Base-by-base conservation (phyloP, 2,113 vertebrate genomes). In the Hylia prasina region DNA sequence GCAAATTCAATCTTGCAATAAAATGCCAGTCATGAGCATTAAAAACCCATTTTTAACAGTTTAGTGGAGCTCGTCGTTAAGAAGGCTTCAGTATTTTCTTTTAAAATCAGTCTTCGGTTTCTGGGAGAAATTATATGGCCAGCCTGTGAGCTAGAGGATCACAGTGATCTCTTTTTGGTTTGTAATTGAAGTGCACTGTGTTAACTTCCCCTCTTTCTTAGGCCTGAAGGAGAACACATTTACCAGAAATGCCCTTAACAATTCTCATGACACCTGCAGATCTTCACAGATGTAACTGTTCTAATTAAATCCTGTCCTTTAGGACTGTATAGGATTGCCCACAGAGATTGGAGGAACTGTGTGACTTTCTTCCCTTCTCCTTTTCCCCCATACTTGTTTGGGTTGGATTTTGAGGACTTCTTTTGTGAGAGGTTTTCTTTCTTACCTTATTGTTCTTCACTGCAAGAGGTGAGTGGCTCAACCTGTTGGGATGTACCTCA, bases 261-360 rank as follows among this genome's bases (percentile, higher is more conserved):
- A 86, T 84, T 92, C 72, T 82, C 72, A 30, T 17, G 48, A 79
- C 44, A 71, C 77, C 51, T 70, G 56, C 68, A 86, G 68, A 73
- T 89, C 44, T 63, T 58, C 76, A 25, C 69, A 60, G 56, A 92
- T 42, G 25, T 44, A 81, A 66, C 63, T 54, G 35, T 70, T 92
- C 63, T 93, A 82, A 95, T 95, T 95, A 95, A 93, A 94, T 93
- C 50, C n/a, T 54, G 23, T 95, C 79, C 82, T 93, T 77, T 51
- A 92, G 90, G 94, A 83, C 45, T 77, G 13, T 13, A 8, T 2
- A 57, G 69, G 21, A 39, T 86, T 92, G 42, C 64, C 71, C 71
- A 44, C 63, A 66, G 92, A 63, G 71, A 70, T 12, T 37, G 50
- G 16, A 87, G 23, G 63, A 88, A 66, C 25, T 39, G 4, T 18